Conservation (phyloP, 2,888 invertebrate species). For the Nesidiocoris tenuis region DNA sequence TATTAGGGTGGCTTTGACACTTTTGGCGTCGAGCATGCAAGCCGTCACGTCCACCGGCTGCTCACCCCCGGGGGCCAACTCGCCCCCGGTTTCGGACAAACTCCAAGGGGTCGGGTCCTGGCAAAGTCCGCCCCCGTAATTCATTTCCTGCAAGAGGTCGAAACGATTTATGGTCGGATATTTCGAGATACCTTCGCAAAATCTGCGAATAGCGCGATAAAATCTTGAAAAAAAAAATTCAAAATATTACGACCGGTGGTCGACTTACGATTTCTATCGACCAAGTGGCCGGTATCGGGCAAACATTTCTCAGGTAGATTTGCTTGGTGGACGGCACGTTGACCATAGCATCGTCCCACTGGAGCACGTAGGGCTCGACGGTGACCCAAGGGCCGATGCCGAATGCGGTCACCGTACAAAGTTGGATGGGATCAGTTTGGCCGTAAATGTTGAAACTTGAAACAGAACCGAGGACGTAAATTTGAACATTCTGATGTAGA, state of each 20-base stretch:
- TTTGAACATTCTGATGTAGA: no score
- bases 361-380: conserved; percentile 1
- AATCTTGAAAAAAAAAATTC: no score
- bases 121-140: not conserved
- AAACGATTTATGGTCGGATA: no score
- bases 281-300: conserved; percentile 9
- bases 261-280: conserved; percentile 1
- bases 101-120: conserved; percentile 13
- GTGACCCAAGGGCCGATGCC: conserved; percentile 26
- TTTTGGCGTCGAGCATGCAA: conserved; percentile 6
- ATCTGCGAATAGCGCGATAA: no score
- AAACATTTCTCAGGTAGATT: conserved; percentile 5
- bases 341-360: conserved; percentile 1
- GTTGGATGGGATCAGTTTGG: not conserved
- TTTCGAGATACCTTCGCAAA: no score
- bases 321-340: conserved; percentile 1
- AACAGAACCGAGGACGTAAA: not conserved
- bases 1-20: conserved; percentile 7
- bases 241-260: no score
- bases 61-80: not conserved
- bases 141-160: not conserved
- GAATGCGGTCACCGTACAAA: not conserved
- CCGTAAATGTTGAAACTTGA: conserved; percentile 22
- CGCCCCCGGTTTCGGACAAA: conserved; percentile 4
- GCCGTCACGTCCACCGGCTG: conserved; percentile 17